Conservation (phyloP, 2,797 vertebrate genomes). For the Knipowitschia caucasica region DNA sequence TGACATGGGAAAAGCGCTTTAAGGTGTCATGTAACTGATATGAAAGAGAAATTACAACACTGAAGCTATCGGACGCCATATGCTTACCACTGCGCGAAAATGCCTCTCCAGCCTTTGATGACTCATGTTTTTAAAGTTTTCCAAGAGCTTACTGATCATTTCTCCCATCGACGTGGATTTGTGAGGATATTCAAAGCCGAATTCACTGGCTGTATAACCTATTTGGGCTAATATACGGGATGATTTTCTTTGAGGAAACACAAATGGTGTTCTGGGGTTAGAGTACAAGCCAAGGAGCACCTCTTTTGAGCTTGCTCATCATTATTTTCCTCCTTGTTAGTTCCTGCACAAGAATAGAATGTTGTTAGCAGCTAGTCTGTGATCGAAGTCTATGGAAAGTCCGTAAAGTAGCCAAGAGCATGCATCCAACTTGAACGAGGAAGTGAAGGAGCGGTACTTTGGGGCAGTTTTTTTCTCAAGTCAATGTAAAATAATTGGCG, state of each 20-base stretch:
- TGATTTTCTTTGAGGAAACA: slow-evolving; percentile 62
- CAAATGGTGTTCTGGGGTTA: slow-evolving; percentile 55
- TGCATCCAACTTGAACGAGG: slow-evolving; percentile 34
- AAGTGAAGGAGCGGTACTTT: slow-evolving; percentile 18
- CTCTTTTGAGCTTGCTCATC: slow-evolving; percentile 54
- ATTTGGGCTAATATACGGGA: slow-evolving; percentile 53
- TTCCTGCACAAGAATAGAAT: slow-evolving; percentile 47
- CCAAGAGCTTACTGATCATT: slow-evolving; percentile 13
- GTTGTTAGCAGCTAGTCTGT: slow-evolving; percentile 40
- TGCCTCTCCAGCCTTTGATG: slow-evolving; percentile 25
- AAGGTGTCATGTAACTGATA: slow-evolving; percentile 34
- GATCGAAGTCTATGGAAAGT: slow-evolving; percentile 58
- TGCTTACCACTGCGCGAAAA: slow-evolving; percentile 1
- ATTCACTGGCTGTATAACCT: slow-evolving; percentile 25
- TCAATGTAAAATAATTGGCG: slow-evolving; percentile 65
- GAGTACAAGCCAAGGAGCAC: slow-evolving; percentile 40
- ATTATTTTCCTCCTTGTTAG: slow-evolving; percentile 75
- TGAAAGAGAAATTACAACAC: slow-evolving; percentile 18
- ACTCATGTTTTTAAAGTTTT: slow-evolving; percentile 24
- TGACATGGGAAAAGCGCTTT: slow-evolving; percentile 57
- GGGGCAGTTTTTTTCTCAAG: slow-evolving; percentile 18
- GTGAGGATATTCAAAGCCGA: slow-evolving; percentile 12
- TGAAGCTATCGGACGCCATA: slow-evolving; percentile 27
- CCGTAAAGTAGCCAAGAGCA: slow-evolving; percentile 51
- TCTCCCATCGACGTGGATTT: slow-evolving; percentile 29